Base-by-base conservation (phyloP, 1,140 invertebrate species). In the Adoxophyes honmai region DNA sequence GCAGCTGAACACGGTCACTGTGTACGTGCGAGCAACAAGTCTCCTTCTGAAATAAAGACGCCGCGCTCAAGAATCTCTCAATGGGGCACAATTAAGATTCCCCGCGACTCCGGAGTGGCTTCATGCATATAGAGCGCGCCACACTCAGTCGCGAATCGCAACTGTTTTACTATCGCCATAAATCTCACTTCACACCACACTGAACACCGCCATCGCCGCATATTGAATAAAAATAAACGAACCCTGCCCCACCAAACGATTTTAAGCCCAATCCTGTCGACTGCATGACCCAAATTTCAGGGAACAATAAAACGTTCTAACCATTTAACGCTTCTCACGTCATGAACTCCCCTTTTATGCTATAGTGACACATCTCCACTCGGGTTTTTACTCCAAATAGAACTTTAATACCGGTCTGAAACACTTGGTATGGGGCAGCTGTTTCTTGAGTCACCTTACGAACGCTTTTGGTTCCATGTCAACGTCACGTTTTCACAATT, bases 11-110 rank as follows among this genome's bases (percentile, higher is more conserved):
- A 73, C 64, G 66, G 71, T 70, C 67, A 68, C 61, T 62, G 59
- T 59, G 53, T n/a, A 61, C 52, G 54, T 59, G 56, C 34, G 55
- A 69, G 77, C 78, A 83, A 82, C 78, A 86, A 78, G 78, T 86
- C 66, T 56, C 21, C 36, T 76, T 72, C 73, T 75, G 75, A 86
- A 86, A 82, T 81, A 82, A 84, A 80, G 71, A 73, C 65, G 68
- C 62, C 62, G 62, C 59, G 62, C 59, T 51, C 65, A 64, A 68
- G 70, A 73, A 75, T 78, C 67, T 74, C 73, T 85, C 77, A 82
- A 84, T 82, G 78, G 76, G 70, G 61, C 61, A 82, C 78, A 84
- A 84, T 87, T 87, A 84, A 84, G 70, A 86, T 87, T 87, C 81
- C 69, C 56, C 52, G 64, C 73, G 68, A 65, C 63, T 73, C 62